A percentile compares a stretch with the other conserved stretches of the same genome.
phyloP scores from a whole-genome alignment of 2,888 invertebrate species.

The Melikaiella ostensackeni region DNA sequence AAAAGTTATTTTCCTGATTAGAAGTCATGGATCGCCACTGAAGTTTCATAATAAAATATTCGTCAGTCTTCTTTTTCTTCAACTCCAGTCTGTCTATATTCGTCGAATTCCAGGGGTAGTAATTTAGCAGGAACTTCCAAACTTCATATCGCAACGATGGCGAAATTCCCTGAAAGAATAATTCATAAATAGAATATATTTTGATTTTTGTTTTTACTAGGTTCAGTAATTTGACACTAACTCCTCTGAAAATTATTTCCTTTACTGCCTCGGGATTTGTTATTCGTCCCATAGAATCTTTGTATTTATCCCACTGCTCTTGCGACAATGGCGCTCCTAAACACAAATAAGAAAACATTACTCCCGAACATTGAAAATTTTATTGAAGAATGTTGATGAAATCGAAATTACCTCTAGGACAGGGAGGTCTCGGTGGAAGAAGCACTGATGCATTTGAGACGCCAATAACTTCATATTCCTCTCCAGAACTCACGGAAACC shows the following conservation, averaged over 20 bases:
- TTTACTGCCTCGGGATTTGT: slow-evolving; percentile 88
- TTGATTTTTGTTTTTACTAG: neutral
- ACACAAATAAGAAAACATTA: slow-evolving; percentile 53
- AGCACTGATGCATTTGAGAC: slow-evolving; percentile 79
- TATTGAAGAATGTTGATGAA: neutral
- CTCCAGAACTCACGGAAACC: slow-evolving; percentile 79
- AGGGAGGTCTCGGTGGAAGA: slow-evolving; percentile 83
- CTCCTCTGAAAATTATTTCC: slow-evolving; percentile 94
- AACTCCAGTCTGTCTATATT: slow-evolving; percentile 84
- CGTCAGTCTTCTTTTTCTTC: slow-evolving; percentile 86
- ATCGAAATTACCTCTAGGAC: slow-evolving; percentile 67
- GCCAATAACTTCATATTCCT: slow-evolving; percentile 85
- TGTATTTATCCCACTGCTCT: slow-evolving; percentile 90
- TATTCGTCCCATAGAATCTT: slow-evolving; percentile 89
- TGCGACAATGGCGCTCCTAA: slow-evolving; percentile 85
- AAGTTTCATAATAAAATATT: slow-evolving; percentile 96
- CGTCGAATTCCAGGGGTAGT: slow-evolving; percentile 91
- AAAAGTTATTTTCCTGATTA: slow-evolving; percentile 92
- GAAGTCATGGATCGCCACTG: slow-evolving; percentile 96
- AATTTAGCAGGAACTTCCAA: slow-evolving; percentile 97
- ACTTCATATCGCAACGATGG: slow-evolving; percentile 88
- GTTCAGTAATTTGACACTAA: slow-evolving; percentile 75
- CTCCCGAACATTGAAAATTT: neutral
- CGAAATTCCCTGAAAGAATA: slow-evolving; percentile 84
- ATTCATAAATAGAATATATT: neutral